A percentile compares a stretch with the other conserved stretches of the same genome.
Evolutionary conservation across 2,797 vertebrate genomes (phyloP).

Genomic region (Enteromius unitaeniatus): DNA sequence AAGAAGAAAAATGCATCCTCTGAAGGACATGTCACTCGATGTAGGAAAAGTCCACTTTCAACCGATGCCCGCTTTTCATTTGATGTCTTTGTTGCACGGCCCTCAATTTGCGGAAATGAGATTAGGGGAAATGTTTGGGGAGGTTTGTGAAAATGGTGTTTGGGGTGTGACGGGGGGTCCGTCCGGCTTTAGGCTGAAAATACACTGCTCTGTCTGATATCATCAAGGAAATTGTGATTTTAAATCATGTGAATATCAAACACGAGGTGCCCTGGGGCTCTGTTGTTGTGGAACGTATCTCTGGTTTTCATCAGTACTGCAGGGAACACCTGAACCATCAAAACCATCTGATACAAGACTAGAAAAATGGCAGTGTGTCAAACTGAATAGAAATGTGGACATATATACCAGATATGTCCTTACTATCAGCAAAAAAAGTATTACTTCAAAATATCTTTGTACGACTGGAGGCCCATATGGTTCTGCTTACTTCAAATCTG

Average conservation of each 20-base stretch:
- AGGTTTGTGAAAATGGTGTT: conserved; percentile 49
- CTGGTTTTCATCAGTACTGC: conserved; percentile 10
- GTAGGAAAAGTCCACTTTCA: conserved; percentile 33
- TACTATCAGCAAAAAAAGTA: conserved; percentile 54
- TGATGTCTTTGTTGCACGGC: conserved; percentile 55
- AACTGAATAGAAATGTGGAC: conserved; percentile 56
- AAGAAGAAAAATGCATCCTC: conserved; percentile 30
- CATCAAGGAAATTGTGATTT: conserved; percentile 40
- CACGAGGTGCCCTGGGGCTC: not conserved
- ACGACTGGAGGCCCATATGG: conserved; percentile 50
- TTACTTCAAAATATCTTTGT: conserved; percentile 59
- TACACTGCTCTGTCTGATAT: conserved; percentile 38
- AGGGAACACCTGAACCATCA: conserved; percentile 14
- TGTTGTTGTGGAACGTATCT: conserved; percentile 14
- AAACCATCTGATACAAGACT: not conserved
- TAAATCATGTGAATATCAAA: conserved; percentile 37
- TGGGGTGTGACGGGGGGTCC: conserved; percentile 43
- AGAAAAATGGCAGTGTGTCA: conserved; percentile 38
- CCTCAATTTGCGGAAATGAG: conserved; percentile 59
- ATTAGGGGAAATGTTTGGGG: conserved; percentile 41
- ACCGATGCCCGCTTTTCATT: conserved; percentile 45
- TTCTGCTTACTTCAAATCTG: conserved; percentile 48
- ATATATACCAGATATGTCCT: conserved; percentile 61
- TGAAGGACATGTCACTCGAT: conserved; percentile 35
- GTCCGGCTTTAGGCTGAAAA: conserved; percentile 44